Percentiles rank a stretch among this genome's conserved stretches.
Evolutionary conservation across 2,888 invertebrate genomes (phyloP).

Genomic region (Siphonodentalium dalli): DNA sequence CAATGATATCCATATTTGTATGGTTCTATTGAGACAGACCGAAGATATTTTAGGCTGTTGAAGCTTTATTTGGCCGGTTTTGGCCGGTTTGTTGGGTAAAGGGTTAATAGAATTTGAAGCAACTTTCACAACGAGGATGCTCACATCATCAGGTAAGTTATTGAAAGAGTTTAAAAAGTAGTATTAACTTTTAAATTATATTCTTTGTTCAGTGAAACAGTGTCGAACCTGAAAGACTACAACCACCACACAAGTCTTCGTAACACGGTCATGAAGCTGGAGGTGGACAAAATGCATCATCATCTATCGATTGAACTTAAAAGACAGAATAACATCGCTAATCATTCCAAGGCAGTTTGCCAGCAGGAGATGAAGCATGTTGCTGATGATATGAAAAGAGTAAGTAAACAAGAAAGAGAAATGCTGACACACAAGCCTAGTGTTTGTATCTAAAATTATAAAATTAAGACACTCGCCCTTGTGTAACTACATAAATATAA

Average conservation of each 20-base stretch:
- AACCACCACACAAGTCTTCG: constrained; percentile 47
- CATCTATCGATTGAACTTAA: constrained; percentile 49
- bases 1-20: too few species aligned
- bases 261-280: constrained; percentile 45
- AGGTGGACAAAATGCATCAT: constrained; percentile 52
- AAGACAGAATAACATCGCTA: constrained; percentile 49
- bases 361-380: constrained; percentile 38
- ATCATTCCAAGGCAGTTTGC: constrained; percentile 43
- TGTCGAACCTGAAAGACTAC: constrained; percentile 44
- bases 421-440: too few species aligned
- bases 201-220: constrained; percentile 38
- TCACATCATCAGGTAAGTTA: too few species aligned
- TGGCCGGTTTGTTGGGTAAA: too few species aligned
- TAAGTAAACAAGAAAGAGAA: constrained; percentile 18
- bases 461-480: too few species aligned
- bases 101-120: too few species aligned
- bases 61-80: too few species aligned
- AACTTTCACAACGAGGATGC: too few species aligned
- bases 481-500: too few species aligned
- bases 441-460: too few species aligned
- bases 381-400: constrained; percentile 41
- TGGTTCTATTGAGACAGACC: too few species aligned
- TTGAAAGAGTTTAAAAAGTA: not conserved
- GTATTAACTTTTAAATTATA: not conserved
- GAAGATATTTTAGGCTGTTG: too few species aligned